Conservation (phyloP, 2,888 invertebrate species). For the Fragum sueziense region DNA sequence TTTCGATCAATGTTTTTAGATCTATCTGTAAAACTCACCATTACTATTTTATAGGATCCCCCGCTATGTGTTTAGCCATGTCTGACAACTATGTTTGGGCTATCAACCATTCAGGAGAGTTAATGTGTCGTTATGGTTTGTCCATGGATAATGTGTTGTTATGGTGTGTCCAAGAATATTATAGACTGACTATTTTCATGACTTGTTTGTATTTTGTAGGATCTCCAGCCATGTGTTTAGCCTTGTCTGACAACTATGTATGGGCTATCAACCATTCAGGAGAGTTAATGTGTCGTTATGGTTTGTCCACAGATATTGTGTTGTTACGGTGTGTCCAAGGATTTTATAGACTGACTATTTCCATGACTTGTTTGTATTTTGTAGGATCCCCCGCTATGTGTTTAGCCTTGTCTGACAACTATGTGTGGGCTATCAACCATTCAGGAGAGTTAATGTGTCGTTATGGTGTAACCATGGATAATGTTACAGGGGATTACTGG, state of each 20-base stretch:
- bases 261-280: conserved; percentile 78
- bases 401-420: conserved; percentile 79
- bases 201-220: conserved; percentile 71
- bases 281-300: conserved; percentile 77
- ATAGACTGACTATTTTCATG: too few species aligned
- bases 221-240: conserved; percentile 82
- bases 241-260: conserved; percentile 78
- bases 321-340: too few species aligned
- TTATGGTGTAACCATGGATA: conserved; percentile 73
- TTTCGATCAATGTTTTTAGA: too few species aligned
- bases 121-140: conserved; percentile 78
- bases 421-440: conserved; percentile 78
- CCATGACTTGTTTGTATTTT: too few species aligned
- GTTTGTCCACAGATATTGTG: conserved; percentile 70
- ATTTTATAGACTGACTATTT: too few species aligned
- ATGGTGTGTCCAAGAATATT: too few species aligned
- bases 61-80: conserved; percentile 82
- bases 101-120: conserved; percentile 73
- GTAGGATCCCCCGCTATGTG: conserved; percentile 82
- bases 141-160: conserved; percentile 66
- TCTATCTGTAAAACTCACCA: too few species aligned
- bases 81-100: conserved; percentile 78
- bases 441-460: conserved; percentile 77
- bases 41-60: conserved; percentile 77
- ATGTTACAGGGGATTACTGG: conserved; percentile 80